phyloP scores from a whole-genome alignment of 2,113 vertebrate species.

The Mohoua ochrocephala region DNA sequence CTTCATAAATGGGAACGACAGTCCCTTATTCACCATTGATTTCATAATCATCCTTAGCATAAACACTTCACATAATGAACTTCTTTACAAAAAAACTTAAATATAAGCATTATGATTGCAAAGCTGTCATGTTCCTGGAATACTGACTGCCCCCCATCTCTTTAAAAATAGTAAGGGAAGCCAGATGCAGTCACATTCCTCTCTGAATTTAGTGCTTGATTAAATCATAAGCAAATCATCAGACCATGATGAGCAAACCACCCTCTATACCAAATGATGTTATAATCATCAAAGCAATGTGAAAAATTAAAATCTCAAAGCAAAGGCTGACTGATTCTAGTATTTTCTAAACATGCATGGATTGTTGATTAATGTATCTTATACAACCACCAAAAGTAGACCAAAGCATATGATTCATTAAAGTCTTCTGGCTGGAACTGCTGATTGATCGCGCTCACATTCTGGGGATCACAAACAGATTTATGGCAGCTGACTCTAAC shows the following conservation, averaged over 20 bases:
- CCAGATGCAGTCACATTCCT: background rate
- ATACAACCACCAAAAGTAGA: background rate
- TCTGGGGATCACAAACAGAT: background rate
- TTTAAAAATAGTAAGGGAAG: slow-evolving; percentile 7
- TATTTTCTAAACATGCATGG: background rate
- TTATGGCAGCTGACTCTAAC: background rate
- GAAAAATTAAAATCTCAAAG: background rate
- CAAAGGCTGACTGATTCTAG: background rate
- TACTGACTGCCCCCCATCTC: background rate
- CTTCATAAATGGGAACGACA: background rate
- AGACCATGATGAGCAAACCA: background rate
- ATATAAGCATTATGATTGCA: background rate
- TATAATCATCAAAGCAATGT: background rate
- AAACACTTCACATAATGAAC: background rate
- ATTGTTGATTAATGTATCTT: background rate
- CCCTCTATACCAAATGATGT: background rate
- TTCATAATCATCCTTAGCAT: background rate
- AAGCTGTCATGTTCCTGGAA: background rate
- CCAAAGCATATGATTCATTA: background rate
- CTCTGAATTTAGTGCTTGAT: background rate
- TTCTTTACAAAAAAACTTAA: background rate
- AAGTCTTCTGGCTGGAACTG: background rate
- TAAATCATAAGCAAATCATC: slow-evolving; percentile 13
- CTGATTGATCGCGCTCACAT: background rate
- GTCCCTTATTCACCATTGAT: background rate